A percentile compares a stretch with the other conserved stretches of the same genome.
These are phyloP conservation scores for Sphaerophoria rueppellii DNA, from an alignment of 2,888 invertebrate species.

Conservation along the genomic window DNA sequence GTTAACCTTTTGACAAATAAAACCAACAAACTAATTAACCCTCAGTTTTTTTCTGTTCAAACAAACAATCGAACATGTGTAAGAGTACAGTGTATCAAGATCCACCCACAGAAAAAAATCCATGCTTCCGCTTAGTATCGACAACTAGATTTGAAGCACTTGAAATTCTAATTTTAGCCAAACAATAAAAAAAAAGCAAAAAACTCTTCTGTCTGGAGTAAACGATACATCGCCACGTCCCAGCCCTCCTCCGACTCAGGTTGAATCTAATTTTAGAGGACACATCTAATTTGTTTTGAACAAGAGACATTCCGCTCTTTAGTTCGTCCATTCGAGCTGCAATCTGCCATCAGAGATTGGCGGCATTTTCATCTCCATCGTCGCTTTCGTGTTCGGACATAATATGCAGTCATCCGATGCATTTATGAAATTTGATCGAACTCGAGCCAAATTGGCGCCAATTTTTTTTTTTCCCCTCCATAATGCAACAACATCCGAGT, in stretches of 20 bases:
- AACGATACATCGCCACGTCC: background rate
- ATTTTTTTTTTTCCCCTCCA: background rate
- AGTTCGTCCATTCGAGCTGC: background rate
- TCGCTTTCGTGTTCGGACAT: constrained; percentile 25
- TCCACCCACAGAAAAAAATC: constrained; percentile 14
- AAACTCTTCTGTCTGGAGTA: constrained; percentile 57
- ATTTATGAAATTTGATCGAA: constrained; percentile 73
- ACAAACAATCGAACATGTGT: background rate
- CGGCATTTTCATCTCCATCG: no score
- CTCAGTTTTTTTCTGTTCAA: constrained; percentile 7
- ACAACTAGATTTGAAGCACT: constrained; percentile 20
- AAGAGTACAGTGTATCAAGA: background rate
- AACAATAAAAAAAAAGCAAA: constrained; percentile 18
- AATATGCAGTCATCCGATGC: constrained; percentile 70
- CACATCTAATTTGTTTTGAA: constrained; percentile 14
- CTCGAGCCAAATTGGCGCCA: constrained; percentile 70
- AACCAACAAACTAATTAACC: constrained; percentile 26
- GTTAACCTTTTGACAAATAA: constrained; percentile 56
- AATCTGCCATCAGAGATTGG: background rate
- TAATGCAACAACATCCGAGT: constrained; percentile 36
- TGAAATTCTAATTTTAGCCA: constrained; percentile 56
- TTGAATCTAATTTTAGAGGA: constrained; percentile 58
- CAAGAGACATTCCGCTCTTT: constrained; percentile 11
- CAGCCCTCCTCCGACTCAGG: background rate
- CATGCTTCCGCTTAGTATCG: constrained; percentile 49